Conservation (phyloP, 2,113 vertebrate species). For the Mesitornis unicolor region DNA sequence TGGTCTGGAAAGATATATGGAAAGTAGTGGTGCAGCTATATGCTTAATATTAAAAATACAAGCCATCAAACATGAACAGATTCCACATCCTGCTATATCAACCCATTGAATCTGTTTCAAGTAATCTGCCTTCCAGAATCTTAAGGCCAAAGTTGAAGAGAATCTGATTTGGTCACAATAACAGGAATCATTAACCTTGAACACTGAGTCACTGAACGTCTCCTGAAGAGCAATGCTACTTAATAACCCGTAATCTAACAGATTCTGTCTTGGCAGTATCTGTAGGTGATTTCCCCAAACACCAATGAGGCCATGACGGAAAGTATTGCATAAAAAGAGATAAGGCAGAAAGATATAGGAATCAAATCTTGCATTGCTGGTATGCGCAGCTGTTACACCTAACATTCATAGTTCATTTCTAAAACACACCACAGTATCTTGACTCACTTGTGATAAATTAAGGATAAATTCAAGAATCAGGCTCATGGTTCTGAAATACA, state of each 20-base stretch:
- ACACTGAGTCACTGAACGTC: not conserved
- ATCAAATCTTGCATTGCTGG: not conserved
- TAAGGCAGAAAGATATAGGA: not conserved
- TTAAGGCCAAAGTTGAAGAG: not conserved
- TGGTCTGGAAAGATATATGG: not conserved
- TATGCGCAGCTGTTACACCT: not conserved
- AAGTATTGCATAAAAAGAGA: not conserved
- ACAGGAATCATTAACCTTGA: constrained; percentile 5
- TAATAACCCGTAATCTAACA: not conserved
- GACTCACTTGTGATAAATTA: not conserved
- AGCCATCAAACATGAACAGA: not conserved
- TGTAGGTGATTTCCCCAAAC: not conserved
- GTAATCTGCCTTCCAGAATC: not conserved
- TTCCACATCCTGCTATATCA: not conserved
- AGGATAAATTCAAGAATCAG: not conserved
- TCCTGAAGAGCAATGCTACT: not conserved
- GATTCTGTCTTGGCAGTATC: not conserved
- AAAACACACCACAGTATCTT: not conserved
- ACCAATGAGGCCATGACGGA: not conserved
- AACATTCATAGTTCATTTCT: not conserved
- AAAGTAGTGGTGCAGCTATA: not conserved
- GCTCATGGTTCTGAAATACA: not conserved
- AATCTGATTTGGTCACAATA: not conserved
- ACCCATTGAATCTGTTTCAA: not conserved
- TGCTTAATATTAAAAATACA: not conserved